These are phyloP conservation scores for Oegoconia quadripuncta DNA, from an alignment of 2,888 invertebrate genomes.

Conservation along the genomic window DNA sequence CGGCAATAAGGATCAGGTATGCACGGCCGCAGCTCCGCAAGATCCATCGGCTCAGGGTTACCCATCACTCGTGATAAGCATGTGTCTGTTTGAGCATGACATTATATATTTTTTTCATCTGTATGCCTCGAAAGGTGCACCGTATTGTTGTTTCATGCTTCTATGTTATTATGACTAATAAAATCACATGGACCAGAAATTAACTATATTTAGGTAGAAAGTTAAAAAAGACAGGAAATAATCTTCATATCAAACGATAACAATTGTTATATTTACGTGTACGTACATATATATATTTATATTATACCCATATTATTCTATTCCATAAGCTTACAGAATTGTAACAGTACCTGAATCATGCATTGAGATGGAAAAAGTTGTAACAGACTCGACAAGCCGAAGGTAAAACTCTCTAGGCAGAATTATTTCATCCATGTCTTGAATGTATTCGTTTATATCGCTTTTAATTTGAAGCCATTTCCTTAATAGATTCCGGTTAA, in stretches of 20 bases:
- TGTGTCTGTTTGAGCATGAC: conserved; percentile 17
- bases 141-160: no score
- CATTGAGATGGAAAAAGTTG: not conserved
- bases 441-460: conserved; percentile 21
- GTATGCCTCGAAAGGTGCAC: no score
- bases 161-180: no score
- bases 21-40: conserved; percentile 18
- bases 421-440: conserved; percentile 25
- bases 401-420: not conserved
- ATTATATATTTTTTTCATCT: no score
- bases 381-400: conserved; percentile 13
- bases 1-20: conserved; percentile 20
- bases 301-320: no score
- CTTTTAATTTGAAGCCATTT: conserved; percentile 26
- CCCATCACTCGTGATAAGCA: conserved; percentile 24
- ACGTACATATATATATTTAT: no score
- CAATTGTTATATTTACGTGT: no score
- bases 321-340: no score
- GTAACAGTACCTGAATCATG: conserved; percentile 5
- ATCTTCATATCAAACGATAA: no score
- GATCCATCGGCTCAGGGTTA: conserved; percentile 20
- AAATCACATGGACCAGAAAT: no score
- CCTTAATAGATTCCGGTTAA: conserved; percentile 23
- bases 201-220: no score
- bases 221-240: no score